phyloP scores from a whole-genome alignment of 2,113 vertebrate genomes.

The Picathartes gymnocephalus region DNA sequence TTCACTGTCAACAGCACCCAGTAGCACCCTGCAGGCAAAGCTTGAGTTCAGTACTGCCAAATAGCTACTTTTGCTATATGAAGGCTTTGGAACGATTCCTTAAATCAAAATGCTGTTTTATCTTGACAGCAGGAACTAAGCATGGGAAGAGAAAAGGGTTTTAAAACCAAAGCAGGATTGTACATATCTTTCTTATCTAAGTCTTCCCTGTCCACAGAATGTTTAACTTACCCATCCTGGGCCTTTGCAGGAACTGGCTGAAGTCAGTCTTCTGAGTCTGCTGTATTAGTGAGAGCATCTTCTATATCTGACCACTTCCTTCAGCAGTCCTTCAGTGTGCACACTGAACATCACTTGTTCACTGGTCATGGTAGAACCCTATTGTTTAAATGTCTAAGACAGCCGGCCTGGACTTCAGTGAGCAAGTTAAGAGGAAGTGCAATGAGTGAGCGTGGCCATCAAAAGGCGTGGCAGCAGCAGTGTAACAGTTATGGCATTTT shows the following conservation, averaged over 20 bases:
- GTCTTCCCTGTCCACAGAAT: not conserved
- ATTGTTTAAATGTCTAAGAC: not conserved
- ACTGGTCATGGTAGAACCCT: not conserved
- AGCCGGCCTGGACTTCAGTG: not conserved
- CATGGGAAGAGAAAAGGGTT: not conserved
- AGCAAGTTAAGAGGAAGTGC: not conserved
- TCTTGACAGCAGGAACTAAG: conserved; percentile 1
- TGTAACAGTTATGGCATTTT: not conserved
- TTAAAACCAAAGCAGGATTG: conserved; percentile 7
- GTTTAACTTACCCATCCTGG: not conserved
- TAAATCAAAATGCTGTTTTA: conserved; percentile 31
- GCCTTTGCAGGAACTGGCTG: not conserved
- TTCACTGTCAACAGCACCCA: not conserved
- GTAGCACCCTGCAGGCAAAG: not conserved
- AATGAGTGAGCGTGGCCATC: not conserved
- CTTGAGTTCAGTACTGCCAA: not conserved
- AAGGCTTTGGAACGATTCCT: not conserved
- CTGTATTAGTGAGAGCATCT: not conserved
- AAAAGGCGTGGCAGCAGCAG: not conserved
- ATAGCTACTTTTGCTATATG: not conserved
- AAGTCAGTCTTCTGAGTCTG: not conserved
- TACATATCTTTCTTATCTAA: conserved; percentile 11
- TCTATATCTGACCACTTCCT: not conserved
- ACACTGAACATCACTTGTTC: not conserved
- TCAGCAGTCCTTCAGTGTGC: not conserved